phyloP scores from a whole-genome alignment of 2,888 invertebrate genomes.

The Syrphus vitripennis region DNA sequence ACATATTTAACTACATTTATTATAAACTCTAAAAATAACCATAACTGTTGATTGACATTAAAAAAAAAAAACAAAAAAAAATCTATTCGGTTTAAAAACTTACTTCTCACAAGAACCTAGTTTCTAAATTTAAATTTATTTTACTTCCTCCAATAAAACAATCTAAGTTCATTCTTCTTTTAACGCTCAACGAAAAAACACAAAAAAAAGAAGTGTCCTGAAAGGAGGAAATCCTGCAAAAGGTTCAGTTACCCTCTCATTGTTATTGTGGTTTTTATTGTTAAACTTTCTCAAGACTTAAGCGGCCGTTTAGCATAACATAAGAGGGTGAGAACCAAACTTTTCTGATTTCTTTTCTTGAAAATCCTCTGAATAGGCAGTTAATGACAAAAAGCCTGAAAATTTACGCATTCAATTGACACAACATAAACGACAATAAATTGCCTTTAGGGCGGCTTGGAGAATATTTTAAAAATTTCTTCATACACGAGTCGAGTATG shows the following conservation, averaged over 20 bases:
- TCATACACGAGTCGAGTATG: too few relatives aligned
- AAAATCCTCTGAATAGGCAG: conserved; percentile 46
- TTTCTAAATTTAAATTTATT: conserved; percentile 38
- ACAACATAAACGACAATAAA: conserved; percentile 53
- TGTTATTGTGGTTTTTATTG: conserved; percentile 57
- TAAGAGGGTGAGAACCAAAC: conserved; percentile 36
- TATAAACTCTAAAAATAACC: background rate
- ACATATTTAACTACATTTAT: too few relatives aligned
- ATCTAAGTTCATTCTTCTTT: background rate
- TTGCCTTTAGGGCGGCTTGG: background rate
- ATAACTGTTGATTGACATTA: background rate
- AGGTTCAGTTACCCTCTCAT: conserved; percentile 22
- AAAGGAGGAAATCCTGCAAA: conserved; percentile 62
- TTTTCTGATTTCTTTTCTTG: conserved; percentile 10
- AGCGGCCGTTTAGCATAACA: conserved; percentile 6
- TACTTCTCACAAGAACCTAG: conserved; percentile 39
- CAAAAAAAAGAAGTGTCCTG: conserved; percentile 34
- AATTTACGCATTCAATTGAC: conserved; percentile 62
- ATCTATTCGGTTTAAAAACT: background rate
- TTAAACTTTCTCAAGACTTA: conserved; percentile 34
- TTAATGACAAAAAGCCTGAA: conserved; percentile 61
- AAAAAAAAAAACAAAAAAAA: background rate
- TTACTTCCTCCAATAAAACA: background rate
- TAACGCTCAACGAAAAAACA: background rate
- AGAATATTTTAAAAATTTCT: background rate